Evolutionary conservation across 64 coral and sea anemone genomes (phyloP).

Genomic region (Montipora foliosa): DNA sequence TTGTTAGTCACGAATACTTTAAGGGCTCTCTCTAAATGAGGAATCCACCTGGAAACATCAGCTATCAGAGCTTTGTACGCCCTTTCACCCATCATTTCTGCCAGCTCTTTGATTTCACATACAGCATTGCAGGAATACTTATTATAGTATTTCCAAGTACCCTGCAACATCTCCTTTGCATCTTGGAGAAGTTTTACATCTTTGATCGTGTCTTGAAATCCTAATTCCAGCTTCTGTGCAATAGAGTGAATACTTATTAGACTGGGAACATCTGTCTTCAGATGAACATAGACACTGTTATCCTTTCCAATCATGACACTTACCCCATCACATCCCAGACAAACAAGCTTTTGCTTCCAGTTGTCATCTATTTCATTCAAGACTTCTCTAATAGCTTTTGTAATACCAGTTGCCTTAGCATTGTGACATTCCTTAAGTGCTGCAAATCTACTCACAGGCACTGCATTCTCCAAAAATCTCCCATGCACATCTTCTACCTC

Average conservation of each 20-base stretch:
- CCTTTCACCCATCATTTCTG: not conserved
- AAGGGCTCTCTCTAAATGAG: not conserved
- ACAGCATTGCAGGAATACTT: not conserved
- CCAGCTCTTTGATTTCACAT: not conserved
- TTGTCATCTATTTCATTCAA: slow-evolving; percentile 19
- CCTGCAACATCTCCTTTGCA: not conserved
- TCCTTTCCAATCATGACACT: slow-evolving; percentile 49
- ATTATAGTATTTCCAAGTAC: not conserved
- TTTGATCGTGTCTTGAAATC: not conserved
- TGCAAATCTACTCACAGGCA: slow-evolving; percentile 30
- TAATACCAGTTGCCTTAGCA: slow-evolving; percentile 42
- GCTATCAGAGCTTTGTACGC: not conserved
- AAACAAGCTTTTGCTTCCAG: slow-evolving; percentile 55
- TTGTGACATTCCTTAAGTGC: slow-evolving; percentile 23
- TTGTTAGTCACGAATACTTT: not conserved
- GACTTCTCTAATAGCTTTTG: slow-evolving; percentile 13
- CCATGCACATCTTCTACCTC: slow-evolving; percentile 58
- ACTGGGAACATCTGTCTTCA: not conserved
- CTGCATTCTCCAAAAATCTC: slow-evolving; percentile 38
- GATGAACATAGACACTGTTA: slow-evolving; percentile 19
- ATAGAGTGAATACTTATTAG: not conserved
- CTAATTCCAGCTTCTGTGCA: not conserved
- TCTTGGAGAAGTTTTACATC: not conserved
- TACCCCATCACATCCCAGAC: slow-evolving; percentile 46
- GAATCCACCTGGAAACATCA: not conserved